These are phyloP conservation scores for Malurus elegans DNA, from an alignment of 2,113 vertebrate species.

Conservation along the genomic window DNA sequence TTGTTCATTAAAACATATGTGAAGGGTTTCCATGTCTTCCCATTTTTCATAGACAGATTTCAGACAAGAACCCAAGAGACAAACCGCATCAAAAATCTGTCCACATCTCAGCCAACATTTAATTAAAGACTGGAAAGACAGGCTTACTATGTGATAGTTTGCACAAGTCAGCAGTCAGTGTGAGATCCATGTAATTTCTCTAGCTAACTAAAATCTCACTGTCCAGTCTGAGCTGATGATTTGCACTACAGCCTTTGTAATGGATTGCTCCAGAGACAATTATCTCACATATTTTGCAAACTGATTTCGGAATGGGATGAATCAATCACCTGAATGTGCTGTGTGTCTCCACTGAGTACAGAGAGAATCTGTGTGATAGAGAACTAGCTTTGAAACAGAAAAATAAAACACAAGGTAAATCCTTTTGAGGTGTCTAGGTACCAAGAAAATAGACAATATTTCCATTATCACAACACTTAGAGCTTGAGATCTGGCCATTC, in stretches of 20 bases:
- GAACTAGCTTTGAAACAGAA: not conserved
- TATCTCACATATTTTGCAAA: not conserved
- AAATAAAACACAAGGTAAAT: not conserved
- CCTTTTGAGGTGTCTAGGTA: not conserved
- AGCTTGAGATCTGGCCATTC: not conserved
- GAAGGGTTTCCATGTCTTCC: not conserved
- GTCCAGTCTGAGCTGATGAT: not conserved
- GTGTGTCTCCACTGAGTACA: not conserved
- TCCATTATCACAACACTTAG: not conserved
- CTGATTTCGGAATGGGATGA: not conserved
- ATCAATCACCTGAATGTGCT: not conserved
- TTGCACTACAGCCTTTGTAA: not conserved
- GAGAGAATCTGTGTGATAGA: not conserved
- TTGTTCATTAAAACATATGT: not conserved
- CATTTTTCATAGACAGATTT: not conserved
- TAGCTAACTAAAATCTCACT: not conserved
- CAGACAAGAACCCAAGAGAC: not conserved
- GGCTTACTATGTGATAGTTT: not conserved
- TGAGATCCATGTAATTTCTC: not conserved
- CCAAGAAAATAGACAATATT: not conserved
- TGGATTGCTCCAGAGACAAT: not conserved
- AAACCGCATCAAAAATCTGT: not conserved
- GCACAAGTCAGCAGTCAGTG: not conserved
- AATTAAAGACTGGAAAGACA: not conserved
- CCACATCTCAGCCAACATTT: not conserved